Evolutionary conservation across 2,797 vertebrate genomes (phyloP), one percentile per base, ranked within the genome.

Genomic region (Cephalopachus bancanus): DNA sequence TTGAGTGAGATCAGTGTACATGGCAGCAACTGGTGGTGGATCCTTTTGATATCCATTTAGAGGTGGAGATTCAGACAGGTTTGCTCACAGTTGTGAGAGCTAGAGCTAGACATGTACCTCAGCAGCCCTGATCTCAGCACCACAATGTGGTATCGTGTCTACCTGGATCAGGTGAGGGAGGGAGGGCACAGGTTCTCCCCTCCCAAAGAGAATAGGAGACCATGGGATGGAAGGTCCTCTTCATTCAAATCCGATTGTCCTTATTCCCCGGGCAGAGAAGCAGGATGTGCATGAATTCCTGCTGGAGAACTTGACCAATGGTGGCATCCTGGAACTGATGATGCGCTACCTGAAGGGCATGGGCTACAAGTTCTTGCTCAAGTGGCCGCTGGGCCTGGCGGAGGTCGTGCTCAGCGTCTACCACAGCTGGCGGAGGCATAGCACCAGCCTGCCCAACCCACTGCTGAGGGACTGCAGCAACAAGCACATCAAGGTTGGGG

Each of bases 311-410:
- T 98, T 99, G 98, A 98, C 98, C 97, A 99, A 99, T 0, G 99
- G 99, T 1, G 99, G 99, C 3, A 98, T 99, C 53, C 98, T 99
- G 97, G 99, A 99, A 90, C 98, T 99, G 97, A 99, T 99, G 99
- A 98, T 99, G 99, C 99, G 98, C 79, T 99, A 99, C n/a, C 98
- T 99, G 89, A 99, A 99, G 98, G 98, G 98, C 19, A 99, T 99
- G 97, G 99, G 99, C 95, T 99, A 99, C 87, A 99, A 98, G 98
- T 99, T 99, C 97, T 97, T 99, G 96, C 98, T 99, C 97, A 99
- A 99, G 96, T 99, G 99, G 99, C 99, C 99, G 0, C 98, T 98
- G 0, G 99, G 99, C 19, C 98, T 99, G 96, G 97, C 98, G 0
- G 98, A 99, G 57, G 99, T 99, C 53, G 99, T 99, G 4, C 99